These are phyloP conservation scores for Asbolus verrucosus DNA, from an alignment of 1,140 invertebrate species.

Conservation along the genomic window DNA sequence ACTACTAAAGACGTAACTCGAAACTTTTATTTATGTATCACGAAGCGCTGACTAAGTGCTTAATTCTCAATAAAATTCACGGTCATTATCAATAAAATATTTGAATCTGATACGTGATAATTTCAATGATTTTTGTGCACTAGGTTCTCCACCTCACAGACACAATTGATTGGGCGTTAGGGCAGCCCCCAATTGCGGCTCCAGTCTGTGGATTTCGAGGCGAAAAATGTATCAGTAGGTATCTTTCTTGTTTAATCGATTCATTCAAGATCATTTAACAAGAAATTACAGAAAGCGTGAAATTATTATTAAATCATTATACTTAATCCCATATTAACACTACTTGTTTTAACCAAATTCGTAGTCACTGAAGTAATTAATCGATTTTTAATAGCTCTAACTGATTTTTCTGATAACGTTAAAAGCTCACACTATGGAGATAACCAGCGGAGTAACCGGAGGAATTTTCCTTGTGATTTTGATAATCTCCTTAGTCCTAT, in stretches of 20 bases:
- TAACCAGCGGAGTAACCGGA: constrained; percentile 82
- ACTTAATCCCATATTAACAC: too few relatives aligned
- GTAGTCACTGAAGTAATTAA: background rate
- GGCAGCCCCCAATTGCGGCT: constrained; percentile 86
- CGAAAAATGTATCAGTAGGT: constrained; percentile 91
- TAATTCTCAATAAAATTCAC: constrained; percentile 15
- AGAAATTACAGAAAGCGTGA: too few relatives aligned
- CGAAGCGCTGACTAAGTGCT: constrained; percentile 24
- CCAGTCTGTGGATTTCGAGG: constrained; percentile 92
- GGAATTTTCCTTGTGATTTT: constrained; percentile 77
- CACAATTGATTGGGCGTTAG: constrained; percentile 82
- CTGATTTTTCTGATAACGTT: constrained; percentile 54
- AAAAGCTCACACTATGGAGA: constrained; percentile 87
- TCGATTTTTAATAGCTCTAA: background rate
- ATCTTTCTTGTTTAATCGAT: too few relatives aligned
- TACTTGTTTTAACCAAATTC: too few relatives aligned
- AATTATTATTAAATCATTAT: too few relatives aligned
- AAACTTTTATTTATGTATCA: constrained; percentile 20
- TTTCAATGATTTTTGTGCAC: constrained; percentile 48
- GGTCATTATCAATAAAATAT: background rate
- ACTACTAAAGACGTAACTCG: too few relatives aligned
- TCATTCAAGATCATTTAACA: background rate
- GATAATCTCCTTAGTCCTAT: constrained; percentile 77
- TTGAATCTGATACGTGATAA: background rate
- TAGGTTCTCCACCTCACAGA: constrained; percentile 78